Conservation (phyloP, 1,140 invertebrate genomes). For the Philaenus spumarius region DNA sequence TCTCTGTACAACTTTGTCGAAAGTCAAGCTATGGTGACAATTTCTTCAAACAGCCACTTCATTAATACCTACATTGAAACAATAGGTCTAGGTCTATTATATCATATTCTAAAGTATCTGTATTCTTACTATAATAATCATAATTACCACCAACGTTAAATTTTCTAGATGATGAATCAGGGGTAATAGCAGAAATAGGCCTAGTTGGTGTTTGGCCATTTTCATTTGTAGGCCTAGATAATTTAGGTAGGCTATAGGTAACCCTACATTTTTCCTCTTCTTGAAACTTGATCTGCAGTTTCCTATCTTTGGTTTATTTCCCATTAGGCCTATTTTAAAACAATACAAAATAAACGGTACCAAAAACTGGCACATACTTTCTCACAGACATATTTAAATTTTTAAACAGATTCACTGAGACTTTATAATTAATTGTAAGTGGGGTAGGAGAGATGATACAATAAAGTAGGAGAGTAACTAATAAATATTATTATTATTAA, state of each 20-base stretch:
- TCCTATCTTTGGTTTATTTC: slow-evolving; percentile 1
- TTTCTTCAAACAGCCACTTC: neutral
- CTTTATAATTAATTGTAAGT: no score
- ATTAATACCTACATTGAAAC: neutral
- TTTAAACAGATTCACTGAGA: no score
- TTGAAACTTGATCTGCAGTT: neutral
- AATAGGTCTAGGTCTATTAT: neutral
- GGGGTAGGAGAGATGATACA: no score
- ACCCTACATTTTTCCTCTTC: neutral
- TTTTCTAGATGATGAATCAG: neutral
- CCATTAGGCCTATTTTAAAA: no score
- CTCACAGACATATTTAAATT: no score
- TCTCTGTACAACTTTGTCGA: neutral
- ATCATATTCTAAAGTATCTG: slow-evolving; percentile 4
- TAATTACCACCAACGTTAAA: neutral
- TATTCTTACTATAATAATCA: neutral
- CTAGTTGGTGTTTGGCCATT: neutral
- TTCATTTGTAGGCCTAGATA: neutral
- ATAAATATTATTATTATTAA: no score
- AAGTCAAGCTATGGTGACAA: neutral
- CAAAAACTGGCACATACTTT: no score
- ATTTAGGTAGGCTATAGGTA: neutral
- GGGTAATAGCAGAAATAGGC: neutral
- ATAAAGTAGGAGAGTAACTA: no score
- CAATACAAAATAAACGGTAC: no score